Percentiles rank a stretch among this genome's conserved stretches.
phyloP scores from a whole-genome alignment of 92 coral and sea anemone genomes.

The Bergia sp. region DNA sequence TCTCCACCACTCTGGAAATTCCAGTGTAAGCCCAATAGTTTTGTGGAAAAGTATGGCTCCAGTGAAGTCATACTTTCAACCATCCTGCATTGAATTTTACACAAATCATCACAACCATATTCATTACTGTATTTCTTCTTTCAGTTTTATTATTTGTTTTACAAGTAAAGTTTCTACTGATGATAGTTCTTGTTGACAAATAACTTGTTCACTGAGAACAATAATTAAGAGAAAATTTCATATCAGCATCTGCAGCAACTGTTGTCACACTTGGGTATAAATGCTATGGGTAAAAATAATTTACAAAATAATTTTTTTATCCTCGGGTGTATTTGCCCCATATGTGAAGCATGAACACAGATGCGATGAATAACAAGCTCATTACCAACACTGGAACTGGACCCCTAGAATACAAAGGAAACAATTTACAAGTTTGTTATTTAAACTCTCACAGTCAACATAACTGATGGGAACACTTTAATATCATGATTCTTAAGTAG shows the following conservation, averaged over 20 bases:
- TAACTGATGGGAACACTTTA: not conserved
- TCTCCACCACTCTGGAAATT: too few species aligned
- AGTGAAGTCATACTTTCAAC: too few species aligned
- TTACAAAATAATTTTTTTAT: slow-evolving; percentile 52
- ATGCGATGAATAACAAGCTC: slow-evolving; percentile 95
- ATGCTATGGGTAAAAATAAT: slow-evolving; percentile 40
- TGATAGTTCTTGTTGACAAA: not conserved
- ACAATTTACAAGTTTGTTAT: not conserved
- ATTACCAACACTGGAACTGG: slow-evolving; percentile 98
- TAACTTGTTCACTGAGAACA: not conserved
- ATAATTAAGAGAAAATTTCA: not conserved
- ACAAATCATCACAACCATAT: too few species aligned
- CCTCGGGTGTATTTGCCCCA: slow-evolving; percentile 99
- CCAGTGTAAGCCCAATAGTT: too few species aligned
- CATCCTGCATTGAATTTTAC: too few species aligned
- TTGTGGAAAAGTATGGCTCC: too few species aligned
- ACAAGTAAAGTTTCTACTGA: not conserved
- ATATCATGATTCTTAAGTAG: not conserved
- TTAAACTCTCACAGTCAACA: not conserved
- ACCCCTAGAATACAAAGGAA: slow-evolving; percentile 64
- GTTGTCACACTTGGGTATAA: not conserved
- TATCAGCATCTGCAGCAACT: not conserved
- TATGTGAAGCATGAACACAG: slow-evolving; percentile 97
- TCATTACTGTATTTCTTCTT: not conserved
- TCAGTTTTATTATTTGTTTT: not conserved